Evolutionary conservation across 2,113 vertebrate genomes (phyloP).

Genomic region (Ifrita kowaldi): DNA sequence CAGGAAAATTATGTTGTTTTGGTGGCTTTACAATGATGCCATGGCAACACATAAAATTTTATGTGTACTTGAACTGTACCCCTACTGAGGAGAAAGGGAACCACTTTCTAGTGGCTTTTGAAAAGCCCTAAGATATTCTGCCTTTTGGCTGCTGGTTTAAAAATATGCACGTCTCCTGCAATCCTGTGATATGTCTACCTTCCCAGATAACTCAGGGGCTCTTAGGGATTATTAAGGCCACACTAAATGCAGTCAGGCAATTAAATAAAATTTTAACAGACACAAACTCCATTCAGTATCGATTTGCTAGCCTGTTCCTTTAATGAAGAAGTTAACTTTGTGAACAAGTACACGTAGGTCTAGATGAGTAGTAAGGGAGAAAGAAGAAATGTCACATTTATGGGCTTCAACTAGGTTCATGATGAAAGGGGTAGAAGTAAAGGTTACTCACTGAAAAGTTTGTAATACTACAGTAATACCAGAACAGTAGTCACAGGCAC

Average conservation of each 20-base stretch:
- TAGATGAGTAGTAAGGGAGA: not conserved
- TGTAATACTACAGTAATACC: not conserved
- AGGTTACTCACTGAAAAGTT: not conserved
- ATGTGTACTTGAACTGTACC: not conserved
- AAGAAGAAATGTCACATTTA: not conserved
- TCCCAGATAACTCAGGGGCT: not conserved
- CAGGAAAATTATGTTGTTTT: not conserved
- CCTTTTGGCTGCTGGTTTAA: not conserved
- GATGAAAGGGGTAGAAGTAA: not conserved
- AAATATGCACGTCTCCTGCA: rapidly evolving
- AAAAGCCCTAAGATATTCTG: not conserved
- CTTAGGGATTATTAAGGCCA: not conserved
- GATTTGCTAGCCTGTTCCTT: not conserved
- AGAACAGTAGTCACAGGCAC: not conserved
- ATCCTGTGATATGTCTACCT: not conserved
- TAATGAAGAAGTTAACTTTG: not conserved
- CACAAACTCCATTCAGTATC: not conserved
- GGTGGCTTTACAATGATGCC: not conserved
- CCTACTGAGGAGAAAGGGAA: not conserved
- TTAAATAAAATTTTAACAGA: not conserved
- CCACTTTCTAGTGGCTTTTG: not conserved
- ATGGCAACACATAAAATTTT: not conserved
- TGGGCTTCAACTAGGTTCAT: not conserved
- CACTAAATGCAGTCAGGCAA: not conserved
- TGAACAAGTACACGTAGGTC: not conserved